phyloP scores from a whole-genome alignment of 2,888 invertebrate genomes.

The Leptura quadrifasciata region DNA sequence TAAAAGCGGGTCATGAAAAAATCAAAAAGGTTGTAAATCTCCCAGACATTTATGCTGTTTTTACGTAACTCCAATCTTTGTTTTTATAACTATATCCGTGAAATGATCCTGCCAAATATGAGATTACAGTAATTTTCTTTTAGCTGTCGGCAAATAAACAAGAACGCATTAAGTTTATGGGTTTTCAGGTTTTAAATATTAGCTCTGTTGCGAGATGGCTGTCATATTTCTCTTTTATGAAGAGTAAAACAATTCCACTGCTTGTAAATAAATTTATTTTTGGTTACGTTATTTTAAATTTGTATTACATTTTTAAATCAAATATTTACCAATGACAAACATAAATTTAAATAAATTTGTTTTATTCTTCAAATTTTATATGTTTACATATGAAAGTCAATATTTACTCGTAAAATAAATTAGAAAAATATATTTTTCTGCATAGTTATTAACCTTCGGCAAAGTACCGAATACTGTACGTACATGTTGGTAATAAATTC shows the following conservation, averaged over 20 bases:
- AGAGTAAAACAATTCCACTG: constrained; percentile 22
- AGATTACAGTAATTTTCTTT: constrained; percentile 39
- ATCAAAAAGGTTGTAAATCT: constrained; percentile 6
- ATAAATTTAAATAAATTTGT: constrained; percentile 34
- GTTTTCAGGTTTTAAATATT: constrained; percentile 16
- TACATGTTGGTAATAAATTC: too few relatives aligned
- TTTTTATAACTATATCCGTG: constrained; percentile 5
- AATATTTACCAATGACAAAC: constrained; percentile 26
- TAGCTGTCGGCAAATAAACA: constrained; percentile 33
- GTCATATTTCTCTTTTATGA: constrained; percentile 20
- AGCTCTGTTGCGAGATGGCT: constrained; percentile 12
- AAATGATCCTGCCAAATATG: constrained; percentile 28
- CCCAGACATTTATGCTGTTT: neutral
- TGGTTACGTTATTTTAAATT: constrained; percentile 35
- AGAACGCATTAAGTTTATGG: constrained; percentile 34
- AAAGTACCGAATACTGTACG: too few relatives aligned
- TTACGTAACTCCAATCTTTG: neutral
- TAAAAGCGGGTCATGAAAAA: neutral
- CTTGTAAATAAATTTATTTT: constrained; percentile 27
- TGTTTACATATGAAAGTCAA: constrained; percentile 23
- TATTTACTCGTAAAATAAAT: constrained; percentile 7
- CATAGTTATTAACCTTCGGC: too few relatives aligned
- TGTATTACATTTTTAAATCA: constrained; percentile 29
- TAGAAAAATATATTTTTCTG: neutral
- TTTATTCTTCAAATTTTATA: constrained; percentile 29